phyloP scores from a whole-genome alignment of 2,797 vertebrate genomes.

The Dicrostonyx torquatus region DNA sequence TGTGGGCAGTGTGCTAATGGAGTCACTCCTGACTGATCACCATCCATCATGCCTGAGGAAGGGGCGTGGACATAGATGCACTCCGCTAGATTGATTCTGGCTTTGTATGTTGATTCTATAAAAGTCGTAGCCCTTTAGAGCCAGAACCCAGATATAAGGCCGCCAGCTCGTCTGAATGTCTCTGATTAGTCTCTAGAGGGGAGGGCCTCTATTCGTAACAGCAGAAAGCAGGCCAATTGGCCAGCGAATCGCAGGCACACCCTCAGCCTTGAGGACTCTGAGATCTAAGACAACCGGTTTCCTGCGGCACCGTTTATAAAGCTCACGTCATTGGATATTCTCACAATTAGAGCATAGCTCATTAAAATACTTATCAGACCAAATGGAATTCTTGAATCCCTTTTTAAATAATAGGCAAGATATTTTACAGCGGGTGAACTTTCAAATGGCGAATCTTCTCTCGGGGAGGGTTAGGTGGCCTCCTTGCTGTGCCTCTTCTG shows the following conservation, averaged over 20 bases:
- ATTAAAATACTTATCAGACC: background rate
- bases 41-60: background rate
- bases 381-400: background rate
- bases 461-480: background rate
- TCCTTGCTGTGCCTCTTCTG: background rate
- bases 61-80: background rate
- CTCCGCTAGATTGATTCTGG: background rate
- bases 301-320: background rate
- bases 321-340: slow-evolving; percentile 15
- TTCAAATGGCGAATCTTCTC: background rate
- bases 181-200: background rate
- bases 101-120: background rate
- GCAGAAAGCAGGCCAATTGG: background rate
- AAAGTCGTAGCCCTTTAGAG: background rate
- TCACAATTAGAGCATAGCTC: slow-evolving; percentile 18
- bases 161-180: background rate
- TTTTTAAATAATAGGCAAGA: slow-evolving; percentile 1
- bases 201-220: background rate
- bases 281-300: background rate
- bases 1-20: background rate
- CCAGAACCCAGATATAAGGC: background rate
- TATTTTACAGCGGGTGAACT: background rate
- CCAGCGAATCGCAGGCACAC: background rate
- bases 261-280: background rate
- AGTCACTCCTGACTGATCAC: background rate